phyloP scores from a whole-genome alignment of 2,888 invertebrate genomes.

The Pachymerium ferrugineum region DNA sequence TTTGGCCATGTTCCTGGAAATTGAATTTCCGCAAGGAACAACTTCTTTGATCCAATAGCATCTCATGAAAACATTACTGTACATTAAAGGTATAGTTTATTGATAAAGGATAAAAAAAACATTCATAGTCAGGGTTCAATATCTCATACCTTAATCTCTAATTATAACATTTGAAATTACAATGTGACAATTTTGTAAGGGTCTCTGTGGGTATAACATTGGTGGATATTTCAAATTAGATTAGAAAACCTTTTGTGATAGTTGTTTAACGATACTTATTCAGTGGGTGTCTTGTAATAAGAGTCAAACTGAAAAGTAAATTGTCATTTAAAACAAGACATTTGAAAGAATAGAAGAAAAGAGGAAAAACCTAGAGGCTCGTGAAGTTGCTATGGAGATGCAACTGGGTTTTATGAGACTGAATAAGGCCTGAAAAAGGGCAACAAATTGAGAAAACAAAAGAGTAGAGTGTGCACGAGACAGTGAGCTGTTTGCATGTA shows the following conservation, averaged over 20 bases:
- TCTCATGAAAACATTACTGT: background rate
- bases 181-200: too few species aligned
- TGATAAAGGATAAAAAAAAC: too few species aligned
- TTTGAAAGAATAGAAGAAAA: background rate
- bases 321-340: background rate
- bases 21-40: background rate
- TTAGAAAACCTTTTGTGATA: too few species aligned
- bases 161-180: too few species aligned
- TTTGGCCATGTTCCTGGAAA: background rate
- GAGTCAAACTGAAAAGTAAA: too few species aligned
- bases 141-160: too few species aligned
- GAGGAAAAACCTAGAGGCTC: background rate
- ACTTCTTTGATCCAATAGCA: background rate
- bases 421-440: background rate
- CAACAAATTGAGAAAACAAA: constrained; percentile 19
- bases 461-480: constrained; percentile 4
- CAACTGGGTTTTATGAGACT: background rate
- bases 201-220: too few species aligned
- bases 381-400: background rate
- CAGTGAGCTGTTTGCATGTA: constrained; percentile 6
- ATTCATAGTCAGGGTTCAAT: too few species aligned
- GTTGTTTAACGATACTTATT: too few species aligned
- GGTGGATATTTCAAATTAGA: too few species aligned
- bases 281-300: too few species aligned
- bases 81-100: too few species aligned